Base-by-base conservation (phyloP, 2,888 invertebrate genomes). In the Eupithecia tripunctaria region DNA sequence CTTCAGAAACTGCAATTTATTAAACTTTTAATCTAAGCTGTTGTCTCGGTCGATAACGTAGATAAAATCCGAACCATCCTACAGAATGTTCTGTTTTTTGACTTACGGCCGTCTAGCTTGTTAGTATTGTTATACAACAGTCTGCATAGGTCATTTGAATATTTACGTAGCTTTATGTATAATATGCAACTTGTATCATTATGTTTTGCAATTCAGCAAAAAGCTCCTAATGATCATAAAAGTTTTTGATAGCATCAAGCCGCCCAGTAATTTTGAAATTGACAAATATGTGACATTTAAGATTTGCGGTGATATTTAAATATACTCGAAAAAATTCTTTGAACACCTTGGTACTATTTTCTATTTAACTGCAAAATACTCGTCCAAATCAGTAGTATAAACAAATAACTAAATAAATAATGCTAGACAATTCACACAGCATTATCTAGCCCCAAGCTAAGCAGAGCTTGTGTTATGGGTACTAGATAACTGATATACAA, bases 11-110 rank as follows among this genome's bases (percentile, higher is more conserved):
- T 80, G 79, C 76, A 78, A 83, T 82, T 79, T 80, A 78, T 80
- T 79, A 76, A 75, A 72, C 71, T 81, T 82, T 81, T 81, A 82
- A 82, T 86, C 60, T 72, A 70, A 85, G 78, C 83, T 85, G 85
- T 85, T 88, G 91, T 91, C 90, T 80, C 86, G 86, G 85, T 86
- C 89, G 83, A 90, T 92, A 92, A 91, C 86, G 84, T 80, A 82
- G 91, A 92, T 92, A 89, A 79, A 74, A 92, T 92, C 91, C 74
- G 78, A 71, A 78, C 72, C 79, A 77, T 79, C 78, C 77, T 41
- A 73, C 27, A 51, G 21, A 78, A 78, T 84, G 78, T 63, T 63
- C 80, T 79, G 81, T 79, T 81, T 80, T 36, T 64, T 78, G 75
- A 79, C 56, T 79, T 78, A 67, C 73, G 78, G 67, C 73, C 77